Base-by-base conservation (phyloP, 1,140 invertebrate genomes). In the Drosophila lini region DNA sequence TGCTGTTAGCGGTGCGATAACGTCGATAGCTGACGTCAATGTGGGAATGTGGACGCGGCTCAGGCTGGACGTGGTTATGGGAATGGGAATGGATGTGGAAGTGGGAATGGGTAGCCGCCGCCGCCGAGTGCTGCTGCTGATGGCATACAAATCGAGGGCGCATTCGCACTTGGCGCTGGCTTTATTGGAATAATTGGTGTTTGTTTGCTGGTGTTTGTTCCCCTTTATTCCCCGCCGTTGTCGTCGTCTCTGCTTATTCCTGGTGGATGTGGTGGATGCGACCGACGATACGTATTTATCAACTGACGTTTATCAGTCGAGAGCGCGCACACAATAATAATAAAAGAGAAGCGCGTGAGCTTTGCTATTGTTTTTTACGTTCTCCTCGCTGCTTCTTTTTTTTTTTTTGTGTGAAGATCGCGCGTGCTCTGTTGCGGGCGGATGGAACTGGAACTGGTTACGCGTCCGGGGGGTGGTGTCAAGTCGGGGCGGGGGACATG, bases 121-220 rank as follows among this genome's bases (percentile, higher is more conserved):
- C 56, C 53, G 60, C 56, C 53, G 60, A 60, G 52, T 81, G 61
- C 34, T 74, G 79, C 63, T 81, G 79, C 63, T 81, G 80, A 44
- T 88, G 80, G 83, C 83, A 86, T 86, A 88, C 76, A 89, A 88
- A 88, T 88, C 75, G 84, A 74, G 80, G 80, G 80, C 76, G 84
- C 83, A 88, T 83, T 86, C 83, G 83, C 81, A 80, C 76, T 82
- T 79, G 81, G 60, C 69, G 64, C 52, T 83, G 58, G 52, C 67
- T 61, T 76, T 47, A 56, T 77, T 76, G 83, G 80, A 83, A 83
- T 83, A 80, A 80, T 80, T 70, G 70, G 73, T 81, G 81, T 80
- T 80, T 61, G 61, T 62, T 55, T 73, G 70, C 61, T 61, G 61
- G 38, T 61, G 56, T 63, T 63, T 63, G 61, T 56, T 56, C 53